Evolutionary conservation across 2,797 vertebrate species (phyloP).

Genomic region (Bovichtus diacanthus): DNA sequence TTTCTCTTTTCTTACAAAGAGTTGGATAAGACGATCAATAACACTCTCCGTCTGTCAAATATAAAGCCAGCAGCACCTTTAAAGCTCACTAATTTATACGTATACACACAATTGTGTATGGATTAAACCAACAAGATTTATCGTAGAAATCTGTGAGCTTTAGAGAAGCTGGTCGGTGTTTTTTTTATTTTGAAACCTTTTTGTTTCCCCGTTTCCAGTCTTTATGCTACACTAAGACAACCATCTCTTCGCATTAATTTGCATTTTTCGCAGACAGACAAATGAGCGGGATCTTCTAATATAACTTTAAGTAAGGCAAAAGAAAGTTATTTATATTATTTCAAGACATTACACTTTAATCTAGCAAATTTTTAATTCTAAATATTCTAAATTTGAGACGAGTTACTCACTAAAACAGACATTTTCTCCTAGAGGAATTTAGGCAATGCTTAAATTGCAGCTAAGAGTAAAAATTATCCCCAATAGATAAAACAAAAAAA

Average conservation of each 20-base stretch:
- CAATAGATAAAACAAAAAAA: conserved; percentile 16
- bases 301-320: no score
- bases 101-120: no score
- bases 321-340: neutral
- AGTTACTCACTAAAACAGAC: neutral
- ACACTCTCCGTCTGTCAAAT: neutral
- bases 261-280: no score
- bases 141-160: no score
- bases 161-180: neutral
- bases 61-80: neutral
- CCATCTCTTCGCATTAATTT: no score
- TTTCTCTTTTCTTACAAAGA: no score
- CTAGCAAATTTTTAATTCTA: neutral
- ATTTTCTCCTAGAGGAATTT: neutral
- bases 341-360: neutral
- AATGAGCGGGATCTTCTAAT: no score
- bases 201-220: neutral
- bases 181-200: no score
- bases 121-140: no score
- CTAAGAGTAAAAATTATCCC: conserved; percentile 35
- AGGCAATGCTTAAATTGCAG: neutral
- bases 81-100: no score
- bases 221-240: conserved; percentile 9
- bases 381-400: neutral
- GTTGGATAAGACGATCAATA: neutral